Evolutionary conservation across 2,797 vertebrate genomes (phyloP).

Genomic region (Arctocebus calabarensis): DNA sequence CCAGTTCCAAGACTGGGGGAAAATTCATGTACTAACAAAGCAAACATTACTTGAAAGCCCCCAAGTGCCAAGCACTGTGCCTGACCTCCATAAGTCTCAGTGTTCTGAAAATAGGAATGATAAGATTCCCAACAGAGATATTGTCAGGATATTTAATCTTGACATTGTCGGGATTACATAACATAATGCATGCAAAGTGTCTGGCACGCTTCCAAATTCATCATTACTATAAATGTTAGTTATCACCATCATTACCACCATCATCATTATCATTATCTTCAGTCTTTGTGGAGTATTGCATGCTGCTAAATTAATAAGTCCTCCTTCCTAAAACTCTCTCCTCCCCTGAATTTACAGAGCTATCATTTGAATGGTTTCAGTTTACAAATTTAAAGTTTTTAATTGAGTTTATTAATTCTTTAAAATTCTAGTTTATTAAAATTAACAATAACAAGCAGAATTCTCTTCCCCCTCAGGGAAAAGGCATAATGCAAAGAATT

Average conservation of each 20-base stretch:
- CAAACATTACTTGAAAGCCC: not conserved
- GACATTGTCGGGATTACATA: not conserved
- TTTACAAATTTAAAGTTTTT: not conserved
- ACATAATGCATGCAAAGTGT: not conserved
- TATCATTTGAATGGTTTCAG: not conserved
- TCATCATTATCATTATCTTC: not conserved
- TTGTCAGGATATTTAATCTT: not conserved
- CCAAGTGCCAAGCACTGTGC: not conserved
- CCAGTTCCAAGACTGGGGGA: not conserved
- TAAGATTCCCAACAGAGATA: not conserved
- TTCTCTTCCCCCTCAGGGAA: not conserved
- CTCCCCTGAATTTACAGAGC: not conserved
- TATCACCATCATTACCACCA: not conserved
- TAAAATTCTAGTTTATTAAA: not conserved
- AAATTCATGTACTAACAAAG: not conserved
- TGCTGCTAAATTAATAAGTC: not conserved
- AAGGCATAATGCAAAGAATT: not conserved
- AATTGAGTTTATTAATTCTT: constrained; percentile 13
- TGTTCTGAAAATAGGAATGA: not conserved
- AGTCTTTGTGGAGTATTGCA: not conserved
- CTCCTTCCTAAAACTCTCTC: not conserved
- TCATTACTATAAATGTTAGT: not conserved
- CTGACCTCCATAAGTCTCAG: not conserved
- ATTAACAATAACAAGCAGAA: constrained; percentile 1
- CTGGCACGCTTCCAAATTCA: not conserved